phyloP scores from a whole-genome alignment of 2,888 invertebrate species.

The Agrotis puta region DNA sequence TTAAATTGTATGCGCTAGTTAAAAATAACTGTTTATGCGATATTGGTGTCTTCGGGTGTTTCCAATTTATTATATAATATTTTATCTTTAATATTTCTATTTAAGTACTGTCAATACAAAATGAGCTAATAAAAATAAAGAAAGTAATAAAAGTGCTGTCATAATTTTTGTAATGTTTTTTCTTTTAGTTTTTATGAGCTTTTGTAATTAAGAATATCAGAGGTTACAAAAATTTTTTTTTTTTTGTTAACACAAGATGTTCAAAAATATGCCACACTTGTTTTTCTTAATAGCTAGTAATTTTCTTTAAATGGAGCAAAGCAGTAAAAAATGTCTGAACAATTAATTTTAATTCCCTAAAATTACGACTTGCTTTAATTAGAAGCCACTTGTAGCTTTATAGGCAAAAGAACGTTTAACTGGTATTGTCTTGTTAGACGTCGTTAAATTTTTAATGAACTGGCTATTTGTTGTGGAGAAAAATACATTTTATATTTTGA shows the following conservation, averaged over 20 bases:
- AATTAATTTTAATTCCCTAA: slow-evolving; percentile 55
- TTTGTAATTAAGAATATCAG: no score
- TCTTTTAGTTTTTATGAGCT: background rate
- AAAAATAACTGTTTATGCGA: no score
- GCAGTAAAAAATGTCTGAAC: slow-evolving; percentile 51
- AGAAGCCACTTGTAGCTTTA: slow-evolving; percentile 59
- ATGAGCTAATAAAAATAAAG: no score
- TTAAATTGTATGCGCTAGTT: no score
- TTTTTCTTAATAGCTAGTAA: slow-evolving; percentile 35
- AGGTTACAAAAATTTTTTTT: background rate
- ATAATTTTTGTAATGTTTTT: no score
- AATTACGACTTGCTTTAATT: slow-evolving; percentile 59
- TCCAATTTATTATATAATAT: no score
- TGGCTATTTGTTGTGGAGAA: background rate
- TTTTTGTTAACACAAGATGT: background rate
- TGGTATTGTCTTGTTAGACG: slow-evolving; percentile 30
- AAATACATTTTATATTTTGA: background rate
- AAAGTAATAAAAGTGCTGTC: no score
- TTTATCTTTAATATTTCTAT: no score
- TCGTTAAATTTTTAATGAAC: slow-evolving; percentile 30
- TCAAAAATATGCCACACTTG: background rate
- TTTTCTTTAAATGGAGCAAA: slow-evolving; percentile 50
- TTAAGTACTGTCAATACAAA: no score
- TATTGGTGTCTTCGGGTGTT: no score
- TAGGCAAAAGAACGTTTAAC: slow-evolving; percentile 28